Conservation (phyloP, 2,797 vertebrate genomes). For the Sternotherus odoratus region DNA sequence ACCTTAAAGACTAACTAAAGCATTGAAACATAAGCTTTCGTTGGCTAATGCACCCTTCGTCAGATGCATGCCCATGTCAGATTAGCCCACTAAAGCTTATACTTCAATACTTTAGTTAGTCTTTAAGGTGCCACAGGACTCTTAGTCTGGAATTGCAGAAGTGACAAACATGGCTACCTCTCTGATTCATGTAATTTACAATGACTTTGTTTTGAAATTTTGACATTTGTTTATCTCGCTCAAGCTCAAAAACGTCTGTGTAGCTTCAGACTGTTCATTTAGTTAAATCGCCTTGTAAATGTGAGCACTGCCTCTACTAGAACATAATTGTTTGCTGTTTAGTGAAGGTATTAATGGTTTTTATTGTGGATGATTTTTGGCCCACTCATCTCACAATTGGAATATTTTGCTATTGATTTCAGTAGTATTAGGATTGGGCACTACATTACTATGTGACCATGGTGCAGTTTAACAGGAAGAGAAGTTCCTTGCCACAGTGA, state of each 20-base stretch:
- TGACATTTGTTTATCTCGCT: not conserved
- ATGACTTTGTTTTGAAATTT: not conserved
- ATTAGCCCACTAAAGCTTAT: too few relatives aligned
- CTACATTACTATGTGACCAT: not conserved
- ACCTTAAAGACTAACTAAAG: too few relatives aligned
- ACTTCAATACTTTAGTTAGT: too few relatives aligned
- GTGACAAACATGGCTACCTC: too few relatives aligned
- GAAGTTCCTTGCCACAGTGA: not conserved
- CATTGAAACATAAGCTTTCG: too few relatives aligned
- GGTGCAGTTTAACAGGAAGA: not conserved
- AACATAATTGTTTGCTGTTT: not conserved
- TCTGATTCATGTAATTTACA: not conserved
- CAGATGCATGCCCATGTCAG: too few relatives aligned
- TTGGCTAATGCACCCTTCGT: too few relatives aligned
- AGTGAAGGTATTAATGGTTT: not conserved
- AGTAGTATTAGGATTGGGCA: not conserved
- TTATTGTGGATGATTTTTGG: not conserved
- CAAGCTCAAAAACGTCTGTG: not conserved
- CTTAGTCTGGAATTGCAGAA: too few relatives aligned
- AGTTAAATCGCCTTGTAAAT: not conserved
- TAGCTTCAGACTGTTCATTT: not conserved
- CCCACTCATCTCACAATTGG: not conserved
- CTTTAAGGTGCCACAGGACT: too few relatives aligned
- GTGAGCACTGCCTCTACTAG: not conserved
- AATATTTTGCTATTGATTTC: not conserved